Conservation (phyloP, 2,797 vertebrate genomes). For the Muscicapa striata region DNA sequence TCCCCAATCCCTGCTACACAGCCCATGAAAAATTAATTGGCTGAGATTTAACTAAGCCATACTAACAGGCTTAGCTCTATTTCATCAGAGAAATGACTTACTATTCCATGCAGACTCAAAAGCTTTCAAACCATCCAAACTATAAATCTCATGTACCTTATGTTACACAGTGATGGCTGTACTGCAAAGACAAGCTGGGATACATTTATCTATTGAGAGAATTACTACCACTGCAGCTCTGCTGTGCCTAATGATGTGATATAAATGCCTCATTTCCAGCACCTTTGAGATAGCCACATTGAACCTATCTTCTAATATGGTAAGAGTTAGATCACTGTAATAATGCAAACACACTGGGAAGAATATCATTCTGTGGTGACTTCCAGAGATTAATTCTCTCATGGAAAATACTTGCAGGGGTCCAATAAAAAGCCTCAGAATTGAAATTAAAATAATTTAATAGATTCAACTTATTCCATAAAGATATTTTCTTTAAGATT, state of each 20-base stretch:
- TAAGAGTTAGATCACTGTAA: not conserved
- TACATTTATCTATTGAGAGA: not conserved
- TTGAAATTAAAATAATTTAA: not conserved
- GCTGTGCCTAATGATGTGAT: not conserved
- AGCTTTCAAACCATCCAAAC: slow-evolving; percentile 20
- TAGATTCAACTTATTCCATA: not conserved
- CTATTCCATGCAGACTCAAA: not conserved
- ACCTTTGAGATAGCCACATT: not conserved
- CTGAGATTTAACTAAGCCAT: slow-evolving; percentile 1
- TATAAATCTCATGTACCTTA: not conserved
- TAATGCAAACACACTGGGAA: not conserved
- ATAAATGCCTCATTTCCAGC: not conserved
- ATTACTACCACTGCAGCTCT: not conserved
- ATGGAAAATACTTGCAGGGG: not conserved
- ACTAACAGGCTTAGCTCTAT: not conserved
- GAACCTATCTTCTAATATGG: not conserved
- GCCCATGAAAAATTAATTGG: slow-evolving; percentile 47
- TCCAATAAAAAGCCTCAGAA: not conserved
- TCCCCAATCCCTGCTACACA: not conserved
- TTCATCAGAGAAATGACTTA: slow-evolving; percentile 4
- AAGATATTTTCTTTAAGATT: not conserved
- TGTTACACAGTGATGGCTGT: not conserved
- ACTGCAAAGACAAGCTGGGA: not conserved
- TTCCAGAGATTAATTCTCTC: not conserved
- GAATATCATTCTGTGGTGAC: not conserved